These are phyloP conservation scores for Alectura lathami DNA, from an alignment of 2,113 vertebrate genomes.

Conservation along the genomic window DNA sequence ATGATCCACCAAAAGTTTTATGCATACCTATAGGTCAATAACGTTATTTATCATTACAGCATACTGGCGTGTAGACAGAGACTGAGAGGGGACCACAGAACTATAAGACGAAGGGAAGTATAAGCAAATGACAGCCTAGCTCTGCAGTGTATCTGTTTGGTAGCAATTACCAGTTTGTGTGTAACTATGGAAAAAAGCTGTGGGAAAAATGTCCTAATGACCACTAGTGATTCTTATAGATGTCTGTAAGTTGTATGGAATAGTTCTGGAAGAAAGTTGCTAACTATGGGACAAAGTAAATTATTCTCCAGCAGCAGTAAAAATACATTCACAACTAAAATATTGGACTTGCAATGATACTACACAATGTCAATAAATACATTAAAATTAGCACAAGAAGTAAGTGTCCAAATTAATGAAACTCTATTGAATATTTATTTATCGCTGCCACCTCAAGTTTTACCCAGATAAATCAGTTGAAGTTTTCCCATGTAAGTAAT, in stretches of 20 bases:
- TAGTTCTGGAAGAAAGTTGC: neutral
- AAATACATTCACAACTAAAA: neutral
- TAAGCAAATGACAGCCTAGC: slow-evolving; percentile 31
- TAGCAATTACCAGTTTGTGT: slow-evolving; percentile 38
- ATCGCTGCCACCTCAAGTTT: neutral
- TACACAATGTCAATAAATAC: neutral
- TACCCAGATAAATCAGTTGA: neutral
- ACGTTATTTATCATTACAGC: slow-evolving; percentile 61
- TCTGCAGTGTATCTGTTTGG: slow-evolving; percentile 1
- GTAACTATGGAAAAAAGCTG: neutral
- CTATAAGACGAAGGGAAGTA: neutral
- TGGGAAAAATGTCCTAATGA: neutral
- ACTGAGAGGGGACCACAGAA: slow-evolving; percentile 9
- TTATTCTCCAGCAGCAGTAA: neutral
- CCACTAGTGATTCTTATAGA: neutral
- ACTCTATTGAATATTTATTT: neutral
- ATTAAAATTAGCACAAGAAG: slow-evolving; percentile 10
- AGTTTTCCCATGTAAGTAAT: neutral
- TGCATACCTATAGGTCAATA: slow-evolving; percentile 50
- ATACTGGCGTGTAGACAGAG: slow-evolving; percentile 6
- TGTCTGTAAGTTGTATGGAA: neutral
- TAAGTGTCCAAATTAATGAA: neutral
- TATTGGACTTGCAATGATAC: neutral
- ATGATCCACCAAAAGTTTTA: slow-evolving; percentile 53
- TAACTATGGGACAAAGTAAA: neutral